Conservation (phyloP, 2,888 invertebrate genomes). For the Drosophila histrio region DNA sequence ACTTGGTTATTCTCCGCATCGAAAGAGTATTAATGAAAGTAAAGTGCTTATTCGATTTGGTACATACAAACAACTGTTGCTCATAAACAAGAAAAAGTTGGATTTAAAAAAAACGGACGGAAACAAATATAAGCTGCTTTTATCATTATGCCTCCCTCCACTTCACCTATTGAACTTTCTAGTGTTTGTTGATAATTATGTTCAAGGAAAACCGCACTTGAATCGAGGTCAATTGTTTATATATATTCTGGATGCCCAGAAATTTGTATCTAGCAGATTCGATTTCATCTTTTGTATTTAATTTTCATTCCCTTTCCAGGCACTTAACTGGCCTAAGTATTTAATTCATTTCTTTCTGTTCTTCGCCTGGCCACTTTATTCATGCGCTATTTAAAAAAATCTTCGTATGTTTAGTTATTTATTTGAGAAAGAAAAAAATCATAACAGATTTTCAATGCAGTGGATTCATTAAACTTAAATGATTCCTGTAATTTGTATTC, state of each 20-base stretch:
- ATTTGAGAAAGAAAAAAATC: too few species aligned
- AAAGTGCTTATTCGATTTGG: constrained; percentile 15
- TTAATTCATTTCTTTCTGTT: not conserved
- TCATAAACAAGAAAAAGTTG: constrained; percentile 63
- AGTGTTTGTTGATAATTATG: constrained; percentile 48
- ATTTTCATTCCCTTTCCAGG: not conserved
- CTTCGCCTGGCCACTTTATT: not conserved
- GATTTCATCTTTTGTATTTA: constrained; percentile 2
- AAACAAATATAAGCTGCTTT: constrained; percentile 44
- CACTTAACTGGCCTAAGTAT: not conserved
- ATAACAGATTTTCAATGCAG: too few species aligned
- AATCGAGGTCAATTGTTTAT: constrained; percentile 57
- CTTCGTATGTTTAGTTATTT: not conserved
- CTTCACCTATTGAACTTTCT: not conserved
- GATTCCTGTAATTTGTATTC: too few species aligned
- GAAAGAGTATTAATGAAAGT: constrained; percentile 34
- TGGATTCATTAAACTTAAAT: too few species aligned
- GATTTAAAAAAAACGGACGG: constrained; percentile 31
- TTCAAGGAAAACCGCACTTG: constrained; percentile 57
- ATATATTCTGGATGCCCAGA: not conserved
- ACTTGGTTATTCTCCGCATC: not conserved
- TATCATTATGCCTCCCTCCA: constrained; percentile 1
- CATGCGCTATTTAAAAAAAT: not conserved
- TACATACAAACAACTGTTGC: constrained; percentile 66
- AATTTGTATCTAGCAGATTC: constrained; percentile 15